Percentiles rank a stretch among this genome's conserved stretches.
phyloP scores from a whole-genome alignment of 2,888 invertebrate genomes.

The Agonum fuliginosum region DNA sequence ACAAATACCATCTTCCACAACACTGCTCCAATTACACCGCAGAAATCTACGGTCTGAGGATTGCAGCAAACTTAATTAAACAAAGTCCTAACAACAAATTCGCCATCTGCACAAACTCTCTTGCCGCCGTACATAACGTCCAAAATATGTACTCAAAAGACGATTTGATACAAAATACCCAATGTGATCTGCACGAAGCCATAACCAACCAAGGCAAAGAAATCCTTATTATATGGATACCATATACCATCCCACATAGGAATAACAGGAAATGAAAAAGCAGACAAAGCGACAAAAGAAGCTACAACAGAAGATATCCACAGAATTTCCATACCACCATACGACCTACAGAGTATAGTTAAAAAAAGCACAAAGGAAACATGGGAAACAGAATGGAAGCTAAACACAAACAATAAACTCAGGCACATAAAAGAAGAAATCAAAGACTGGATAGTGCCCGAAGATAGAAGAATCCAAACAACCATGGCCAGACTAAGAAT shows the following conservation, averaged over 20 bases:
- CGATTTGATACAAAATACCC: not conserved
- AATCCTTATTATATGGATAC: conserved; percentile 22
- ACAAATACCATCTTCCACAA: not conserved
- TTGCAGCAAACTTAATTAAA: not conserved
- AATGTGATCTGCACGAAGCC: conserved; percentile 2
- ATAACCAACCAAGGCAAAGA: not conserved
- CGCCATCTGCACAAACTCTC: conserved; percentile 35
- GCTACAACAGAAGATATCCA: not conserved
- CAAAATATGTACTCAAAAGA: conserved; percentile 24
- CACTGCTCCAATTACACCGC: not conserved
- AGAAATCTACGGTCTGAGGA: not conserved
- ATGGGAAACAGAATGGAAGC: not conserved
- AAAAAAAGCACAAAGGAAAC: not conserved
- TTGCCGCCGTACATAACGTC: conserved; percentile 18
- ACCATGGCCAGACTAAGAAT: not conserved
- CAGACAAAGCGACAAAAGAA: conserved; percentile 27
- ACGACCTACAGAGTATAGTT: not conserved
- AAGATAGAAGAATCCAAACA: not conserved
- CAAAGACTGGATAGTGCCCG: not conserved
- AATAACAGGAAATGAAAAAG: conserved; percentile 44
- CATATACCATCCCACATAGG: too few relatives aligned
- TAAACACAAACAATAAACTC: not conserved
- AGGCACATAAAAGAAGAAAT: not conserved
- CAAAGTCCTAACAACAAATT: not conserved
- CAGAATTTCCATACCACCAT: not conserved